Conservation (phyloP, 1,140 invertebrate genomes). For the Meloidogyne exigua region DNA sequence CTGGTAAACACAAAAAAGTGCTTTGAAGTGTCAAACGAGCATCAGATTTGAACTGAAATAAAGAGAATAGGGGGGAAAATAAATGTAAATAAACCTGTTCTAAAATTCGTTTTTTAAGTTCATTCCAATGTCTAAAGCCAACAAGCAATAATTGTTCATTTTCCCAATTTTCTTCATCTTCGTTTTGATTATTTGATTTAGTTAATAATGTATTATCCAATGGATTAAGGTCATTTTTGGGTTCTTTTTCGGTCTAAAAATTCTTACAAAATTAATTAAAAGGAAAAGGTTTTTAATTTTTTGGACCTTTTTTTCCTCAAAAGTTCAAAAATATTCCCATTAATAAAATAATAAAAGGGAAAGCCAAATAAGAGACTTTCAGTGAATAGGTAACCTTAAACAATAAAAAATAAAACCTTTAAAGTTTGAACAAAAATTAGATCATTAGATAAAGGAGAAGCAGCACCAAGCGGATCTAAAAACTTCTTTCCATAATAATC, state of each 20-base stretch:
- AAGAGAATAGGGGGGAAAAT: background rate
- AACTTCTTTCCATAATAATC: background rate
- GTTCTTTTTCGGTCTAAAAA: background rate
- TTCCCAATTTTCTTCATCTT: background rate
- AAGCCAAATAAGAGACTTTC: too few species aligned
- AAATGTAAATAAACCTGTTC: background rate
- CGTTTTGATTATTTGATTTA: background rate
- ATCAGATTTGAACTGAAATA: background rate
- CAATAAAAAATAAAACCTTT: background rate
- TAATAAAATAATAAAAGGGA: too few species aligned
- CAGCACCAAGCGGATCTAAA: slow-evolving; percentile 30
- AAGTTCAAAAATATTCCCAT: too few species aligned
- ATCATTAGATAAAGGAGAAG: background rate
- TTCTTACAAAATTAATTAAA: background rate
- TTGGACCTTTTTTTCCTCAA: too few species aligned
- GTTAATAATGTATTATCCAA: slow-evolving; percentile 25
- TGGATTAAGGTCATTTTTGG: background rate
- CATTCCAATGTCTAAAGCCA: slow-evolving; percentile 44
- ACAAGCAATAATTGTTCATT: slow-evolving; percentile 33
- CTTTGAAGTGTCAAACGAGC: background rate
- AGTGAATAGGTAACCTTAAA: too few species aligned
- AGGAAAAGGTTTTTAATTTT: too few species aligned
- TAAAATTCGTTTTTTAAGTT: slow-evolving; percentile 30
- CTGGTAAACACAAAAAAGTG: background rate
- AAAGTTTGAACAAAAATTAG: too few species aligned